Evolutionary conservation across 2,888 invertebrate genomes (phyloP), one percentile per base, ranked within the genome.

Genomic region (Dasypogon diadema): DNA sequence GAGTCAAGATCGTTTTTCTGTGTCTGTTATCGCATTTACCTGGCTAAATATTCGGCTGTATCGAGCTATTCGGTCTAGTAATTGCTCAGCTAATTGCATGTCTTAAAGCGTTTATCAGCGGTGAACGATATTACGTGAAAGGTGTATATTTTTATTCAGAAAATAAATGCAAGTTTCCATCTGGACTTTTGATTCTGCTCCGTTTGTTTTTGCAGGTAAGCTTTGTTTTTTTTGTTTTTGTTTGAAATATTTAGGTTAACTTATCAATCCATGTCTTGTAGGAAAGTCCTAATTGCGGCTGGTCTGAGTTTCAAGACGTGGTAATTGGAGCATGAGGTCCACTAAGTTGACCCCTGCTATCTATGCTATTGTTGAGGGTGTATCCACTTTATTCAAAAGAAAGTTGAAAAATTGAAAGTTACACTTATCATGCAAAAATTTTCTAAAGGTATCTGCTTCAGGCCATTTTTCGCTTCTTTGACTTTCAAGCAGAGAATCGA

Each of bases 131-230:
- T 48, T 68, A 68, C 65, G 65, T 48, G 65, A 68, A 68, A 68
- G 65, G 65, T 68, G 65, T 46, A 14, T 24, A 68, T 48, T 68
- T 46, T 26, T 14, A 68, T 48, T 24, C 46, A 68, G 48, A 22
- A 63, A 54, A 48, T 68, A 68, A 68, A 68, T 68, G 65, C 65
- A 46, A 68, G 18, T 24, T 48, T 68, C 48, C 26, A 68, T 26
- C 48, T 42, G 16, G 24, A 48, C 65, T 68, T 68, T 24, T 18
- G 34, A 22, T 68, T 22, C 16, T 21, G n/a, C 18, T 22, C 22
- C n/a, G 22, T 46, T 48, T 14, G 26, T 68, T 48, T 48, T 68
- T 26, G 14, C 65, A 68, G 65, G 65, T 68, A 48, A 68, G 65
- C 48, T 48, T 22, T 26, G 14, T n/a, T 46, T n/a, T 12, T 68